Conservation (phyloP, 2,797 vertebrate genomes). For the Sebastes elongatus region DNA sequence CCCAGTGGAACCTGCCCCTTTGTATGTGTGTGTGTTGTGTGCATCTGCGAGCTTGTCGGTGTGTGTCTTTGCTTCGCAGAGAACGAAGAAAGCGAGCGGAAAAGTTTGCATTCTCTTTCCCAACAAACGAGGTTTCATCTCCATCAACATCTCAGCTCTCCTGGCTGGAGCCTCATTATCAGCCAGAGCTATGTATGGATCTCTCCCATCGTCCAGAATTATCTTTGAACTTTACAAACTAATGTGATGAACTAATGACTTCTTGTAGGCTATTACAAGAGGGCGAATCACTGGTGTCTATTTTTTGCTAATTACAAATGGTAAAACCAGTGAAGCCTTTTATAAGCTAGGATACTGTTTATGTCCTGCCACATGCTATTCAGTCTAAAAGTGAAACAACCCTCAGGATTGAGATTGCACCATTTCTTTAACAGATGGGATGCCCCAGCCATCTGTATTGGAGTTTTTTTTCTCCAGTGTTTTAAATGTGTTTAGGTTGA, state of each 20-base stretch:
- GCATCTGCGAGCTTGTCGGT: constrained; percentile 23
- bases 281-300: constrained; percentile 78
- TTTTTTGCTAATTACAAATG: constrained; percentile 84
- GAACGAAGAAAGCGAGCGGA: neutral
- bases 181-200: constrained; percentile 44
- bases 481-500: constrained; percentile 69
- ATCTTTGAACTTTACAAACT: constrained; percentile 79
- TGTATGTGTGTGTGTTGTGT: constrained; percentile 31
- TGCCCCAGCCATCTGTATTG: constrained; percentile 65
- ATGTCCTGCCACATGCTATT: constrained; percentile 80
- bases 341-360: constrained; percentile 79
- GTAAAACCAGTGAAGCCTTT: constrained; percentile 81
- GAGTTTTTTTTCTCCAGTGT: neutral
- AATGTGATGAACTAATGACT: constrained; percentile 78
- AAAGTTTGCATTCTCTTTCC: constrained; percentile 16
- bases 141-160: neutral
- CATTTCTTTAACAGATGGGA: constrained; percentile 81
- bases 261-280: constrained; percentile 74
- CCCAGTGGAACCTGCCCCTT: constrained; percentile 77
- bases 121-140: constrained; percentile 16
- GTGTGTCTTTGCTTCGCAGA: constrained; percentile 32
- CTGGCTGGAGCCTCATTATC: constrained; percentile 41
- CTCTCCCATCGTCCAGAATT: constrained; percentile 62
- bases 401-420: constrained; percentile 77
- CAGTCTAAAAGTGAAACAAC: constrained; percentile 78